Conservation (phyloP, 2,113 vertebrate species). For the Raja brachyura region DNA sequence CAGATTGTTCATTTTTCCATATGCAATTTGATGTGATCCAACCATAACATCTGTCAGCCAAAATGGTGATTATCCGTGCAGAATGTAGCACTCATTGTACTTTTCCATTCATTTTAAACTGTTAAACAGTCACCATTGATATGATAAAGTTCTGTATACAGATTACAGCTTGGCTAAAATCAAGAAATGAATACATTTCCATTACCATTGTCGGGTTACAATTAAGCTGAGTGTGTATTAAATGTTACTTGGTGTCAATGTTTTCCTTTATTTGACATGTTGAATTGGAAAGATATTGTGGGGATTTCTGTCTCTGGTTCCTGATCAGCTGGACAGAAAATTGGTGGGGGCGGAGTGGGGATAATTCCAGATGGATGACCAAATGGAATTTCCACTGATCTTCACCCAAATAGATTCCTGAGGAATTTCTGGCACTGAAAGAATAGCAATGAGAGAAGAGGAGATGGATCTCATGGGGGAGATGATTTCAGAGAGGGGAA, state of each 20-base stretch:
- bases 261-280: neutral
- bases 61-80: neutral
- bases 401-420: neutral
- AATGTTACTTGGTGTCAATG: neutral
- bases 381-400: neutral
- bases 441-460: no score
- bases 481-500: no score
- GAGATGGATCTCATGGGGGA: no score
- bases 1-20: constrained; percentile 17
- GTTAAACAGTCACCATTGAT: neutral
- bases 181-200: neutral
- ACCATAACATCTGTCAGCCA: constrained; percentile 12
- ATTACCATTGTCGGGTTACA: neutral
- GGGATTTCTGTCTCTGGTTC: neutral
- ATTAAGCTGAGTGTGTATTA: neutral
- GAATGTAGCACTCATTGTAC: neutral
- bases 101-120: constrained; percentile 7
- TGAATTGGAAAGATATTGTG: neutral
- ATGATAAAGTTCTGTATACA: neutral
- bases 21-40: constrained; percentile 3
- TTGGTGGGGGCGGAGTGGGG: neutral
- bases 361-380: neutral
- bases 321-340: neutral
- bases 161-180: neutral
- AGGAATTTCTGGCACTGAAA: neutral